Conservation (phyloP, 2,888 invertebrate species). For the Axea sp. region DNA sequence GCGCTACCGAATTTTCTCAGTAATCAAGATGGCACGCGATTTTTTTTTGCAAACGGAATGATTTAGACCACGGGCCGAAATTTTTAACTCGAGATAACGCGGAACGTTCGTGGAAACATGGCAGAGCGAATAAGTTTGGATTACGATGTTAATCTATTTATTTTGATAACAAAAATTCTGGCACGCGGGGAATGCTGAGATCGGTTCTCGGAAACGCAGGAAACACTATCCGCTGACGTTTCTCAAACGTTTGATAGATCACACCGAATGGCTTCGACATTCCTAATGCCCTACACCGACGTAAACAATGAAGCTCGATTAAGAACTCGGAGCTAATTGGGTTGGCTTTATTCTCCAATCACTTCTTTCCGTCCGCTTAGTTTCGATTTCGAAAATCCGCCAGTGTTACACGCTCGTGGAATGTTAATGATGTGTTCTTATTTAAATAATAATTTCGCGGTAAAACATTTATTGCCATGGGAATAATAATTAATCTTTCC, state of each 20-base stretch:
- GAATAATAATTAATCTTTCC: constrained; percentile 36
- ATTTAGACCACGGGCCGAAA: constrained; percentile 44
- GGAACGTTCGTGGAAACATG: constrained; percentile 6
- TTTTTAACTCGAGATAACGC: constrained; percentile 12
- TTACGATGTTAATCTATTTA: constrained; percentile 54
- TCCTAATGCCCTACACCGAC: constrained; percentile 12
- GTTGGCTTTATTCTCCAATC: constrained; percentile 11
- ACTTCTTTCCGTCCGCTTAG: too few relatives aligned
- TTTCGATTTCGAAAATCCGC: too few relatives aligned
- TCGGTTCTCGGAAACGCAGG: constrained; percentile 57
- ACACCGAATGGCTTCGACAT: constrained; percentile 10
- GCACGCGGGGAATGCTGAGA: constrained; percentile 20
- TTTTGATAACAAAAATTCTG: constrained; percentile 41
- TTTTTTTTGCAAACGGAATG: constrained; percentile 59
- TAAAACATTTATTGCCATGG: constrained; percentile 5
- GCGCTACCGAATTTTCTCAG: constrained; percentile 76
- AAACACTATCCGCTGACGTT: constrained; percentile 43
- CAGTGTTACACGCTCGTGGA: too few relatives aligned
- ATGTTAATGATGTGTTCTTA: too few relatives aligned
- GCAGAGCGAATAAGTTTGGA: constrained; percentile 39
- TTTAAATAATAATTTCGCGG: constrained; percentile 28
- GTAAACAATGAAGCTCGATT: constrained; percentile 19
- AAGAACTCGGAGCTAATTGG: constrained; percentile 14
- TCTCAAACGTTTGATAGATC: constrained; percentile 35
- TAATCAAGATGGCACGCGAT: constrained; percentile 69